Evolutionary conservation across 2,113 vertebrate species (phyloP), one percentile per base, ranked within the genome.

Genomic region (Vimba vimba): DNA sequence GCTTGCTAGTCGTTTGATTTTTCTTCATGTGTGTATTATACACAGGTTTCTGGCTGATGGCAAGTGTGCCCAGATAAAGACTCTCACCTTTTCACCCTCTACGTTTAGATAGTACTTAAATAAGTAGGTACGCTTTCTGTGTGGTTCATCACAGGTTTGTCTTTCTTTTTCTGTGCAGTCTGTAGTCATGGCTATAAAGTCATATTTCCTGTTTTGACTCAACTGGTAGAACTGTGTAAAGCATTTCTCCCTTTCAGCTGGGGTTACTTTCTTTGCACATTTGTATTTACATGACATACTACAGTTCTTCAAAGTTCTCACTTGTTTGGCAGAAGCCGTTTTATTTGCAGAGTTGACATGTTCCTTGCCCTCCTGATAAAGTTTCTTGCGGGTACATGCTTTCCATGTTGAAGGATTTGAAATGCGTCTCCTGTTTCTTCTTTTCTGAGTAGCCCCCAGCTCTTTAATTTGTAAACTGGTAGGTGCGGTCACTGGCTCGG

Each of bases 111-210:
- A 21, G 68, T 71, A 71, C 68, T 36, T 39, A 39, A 71, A 71
- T 21, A 19, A 50, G 12, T 39, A 36, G 15, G 27, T 69, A 69
- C 2, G 66, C 66, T 69, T 69, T 69, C 30, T 30, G 5, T 71
- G 68, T 71, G 68, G 36, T 71, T 39, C 33, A 71, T 71, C 68
- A 71, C 68, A 43, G 36, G 33, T 71, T 21, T 39, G 36, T 39
- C 36, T 71, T 71, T 71, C 19, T 39, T 36, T 71, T 39, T 71
- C 36, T 36, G 3, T 23, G 33, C 68, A 71, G 36, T 71, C 19
- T 43, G 68, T 71, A 71, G 68, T 71, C 36, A 43, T 71, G 68
- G 68, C 36, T 71, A 71, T 23, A 71, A 71, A 21, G 68, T 71
- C 19, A 43, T 71, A 71, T 71, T 39, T 71, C 19, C 33, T 39